Conservation (phyloP, 2,888 invertebrate genomes). For the Trichopoda pennipes region DNA sequence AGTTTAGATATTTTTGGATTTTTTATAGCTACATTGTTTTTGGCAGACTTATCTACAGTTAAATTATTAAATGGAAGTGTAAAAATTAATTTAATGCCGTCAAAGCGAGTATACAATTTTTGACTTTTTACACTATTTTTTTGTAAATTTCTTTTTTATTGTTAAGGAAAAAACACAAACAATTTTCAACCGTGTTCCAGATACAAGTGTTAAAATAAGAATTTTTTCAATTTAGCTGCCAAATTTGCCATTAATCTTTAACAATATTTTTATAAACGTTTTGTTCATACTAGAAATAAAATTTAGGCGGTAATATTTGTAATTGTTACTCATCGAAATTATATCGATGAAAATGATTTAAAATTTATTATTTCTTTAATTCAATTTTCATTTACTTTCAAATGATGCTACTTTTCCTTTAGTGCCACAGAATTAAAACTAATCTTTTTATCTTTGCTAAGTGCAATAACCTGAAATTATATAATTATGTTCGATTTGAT, state of each 20-base stretch:
- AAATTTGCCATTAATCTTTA: not conserved
- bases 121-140: too few relatives aligned
- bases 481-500: slow-evolving; percentile 48
- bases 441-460: slow-evolving; percentile 39
- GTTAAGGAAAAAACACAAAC: too few relatives aligned
- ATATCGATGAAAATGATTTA: slow-evolving; percentile 15
- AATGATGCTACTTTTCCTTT: not conserved
- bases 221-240: not conserved
- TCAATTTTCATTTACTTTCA: slow-evolving; percentile 9
- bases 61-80: too few relatives aligned
- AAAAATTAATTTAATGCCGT: too few relatives aligned
- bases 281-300: not conserved
- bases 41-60: too few relatives aligned
- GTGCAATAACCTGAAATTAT: slow-evolving; percentile 37
- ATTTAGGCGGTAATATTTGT: not conserved
- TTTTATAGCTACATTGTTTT: too few relatives aligned
- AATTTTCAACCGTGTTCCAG: too few relatives aligned
- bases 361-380: slow-evolving; percentile 12
- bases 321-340: not conserved
- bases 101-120: too few relatives aligned
- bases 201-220: not conserved
- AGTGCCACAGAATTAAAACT: slow-evolving; percentile 16
- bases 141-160: too few relatives aligned
- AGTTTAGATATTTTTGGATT: too few relatives aligned
- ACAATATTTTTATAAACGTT: not conserved